Percentiles rank a stretch among this genome's conserved stretches.
Conservation (phyloP, 1,140 invertebrate species). For the Chironomus striatipennis region DNA sequence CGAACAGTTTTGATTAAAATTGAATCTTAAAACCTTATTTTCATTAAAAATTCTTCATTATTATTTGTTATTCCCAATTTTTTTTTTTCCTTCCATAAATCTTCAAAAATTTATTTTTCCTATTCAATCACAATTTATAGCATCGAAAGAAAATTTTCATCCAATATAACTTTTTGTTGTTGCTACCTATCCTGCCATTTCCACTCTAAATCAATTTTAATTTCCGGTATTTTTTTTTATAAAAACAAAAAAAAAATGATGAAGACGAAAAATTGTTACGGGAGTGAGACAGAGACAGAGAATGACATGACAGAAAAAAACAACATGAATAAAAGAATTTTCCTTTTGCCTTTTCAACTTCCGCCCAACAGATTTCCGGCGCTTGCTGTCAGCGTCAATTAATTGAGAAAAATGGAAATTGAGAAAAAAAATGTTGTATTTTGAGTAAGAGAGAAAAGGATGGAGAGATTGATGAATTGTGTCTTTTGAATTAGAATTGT, state of each 20-base stretch:
- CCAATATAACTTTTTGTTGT: too few relatives aligned
- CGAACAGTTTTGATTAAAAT: too few relatives aligned
- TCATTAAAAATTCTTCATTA: too few relatives aligned
- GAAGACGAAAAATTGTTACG: neutral
- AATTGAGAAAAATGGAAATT: neutral
- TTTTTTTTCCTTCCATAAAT: too few relatives aligned
- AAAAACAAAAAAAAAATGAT: neutral
- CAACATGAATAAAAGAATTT: neutral
- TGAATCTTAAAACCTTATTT: too few relatives aligned
- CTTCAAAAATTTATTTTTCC: too few relatives aligned
- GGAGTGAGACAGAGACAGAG: neutral
- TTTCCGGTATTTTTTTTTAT: neutral
- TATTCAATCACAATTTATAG: too few relatives aligned
- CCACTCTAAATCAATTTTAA: constrained; percentile 8
- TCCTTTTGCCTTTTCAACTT: constrained; percentile 1
- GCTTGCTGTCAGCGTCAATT: constrained; percentile 9
- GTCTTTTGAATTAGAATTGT: too few relatives aligned
- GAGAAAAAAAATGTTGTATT: neutral
- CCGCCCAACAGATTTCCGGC: constrained; percentile 4
- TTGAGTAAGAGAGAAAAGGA: neutral
- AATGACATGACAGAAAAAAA: neutral
- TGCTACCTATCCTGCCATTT: neutral
- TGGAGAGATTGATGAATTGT: too few relatives aligned
- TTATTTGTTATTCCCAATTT: too few relatives aligned
- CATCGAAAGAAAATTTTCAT: too few relatives aligned